Base-by-base conservation (phyloP, 2,113 vertebrate species). In the Dinomys branickii region DNA sequence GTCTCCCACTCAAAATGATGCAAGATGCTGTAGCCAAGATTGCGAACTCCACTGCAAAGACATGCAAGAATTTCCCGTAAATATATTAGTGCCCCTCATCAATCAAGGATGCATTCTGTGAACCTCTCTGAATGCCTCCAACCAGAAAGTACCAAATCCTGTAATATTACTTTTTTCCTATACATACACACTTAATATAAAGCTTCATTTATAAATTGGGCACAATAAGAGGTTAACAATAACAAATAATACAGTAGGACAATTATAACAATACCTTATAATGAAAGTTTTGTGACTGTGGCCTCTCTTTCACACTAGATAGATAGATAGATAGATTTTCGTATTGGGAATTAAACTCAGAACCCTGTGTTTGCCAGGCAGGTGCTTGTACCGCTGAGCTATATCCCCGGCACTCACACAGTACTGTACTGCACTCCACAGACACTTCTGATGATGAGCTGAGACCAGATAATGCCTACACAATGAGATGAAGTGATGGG, bases 51-150 rank as follows among this genome's bases (percentile, higher is more conserved):
- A 99, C 99, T 95, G 99, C 97, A 99, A 99, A 94, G 99, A 99
- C 95, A 98, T 99, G 97, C 99, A 99, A 85, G 99, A 99, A 98
- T 99, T 99, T 99, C 98, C 99, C 99, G 99, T 99, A 99, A 99
- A 99, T 99, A 99, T 99, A 99, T 3, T 52, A 26, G 0, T 3
- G 12, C 7, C 9, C 20, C 35, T 52, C 69, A 50, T 16, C 12
- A 19, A n/a, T n/a, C 11, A 11, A 44, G 10, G 5, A n/a, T 7
- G 50, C 1, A 2, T n/a, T n/a, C 12, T 24, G 16, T 54, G 50
- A 88, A 1, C 22, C 22, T 5, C 38, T 75, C 4, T 7, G 3
- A 33, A 20, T 59, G 17, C 9, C 99, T 99, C 99, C 99, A 99
- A 56, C 2, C 50, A 30, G 14, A 7, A 16, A 56, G 19, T 12